Percentiles rank a stretch among this genome's conserved stretches.
These are phyloP conservation scores for Leptopilina boulardi DNA, from an alignment of 1,140 invertebrate species.

Conservation along the genomic window DNA sequence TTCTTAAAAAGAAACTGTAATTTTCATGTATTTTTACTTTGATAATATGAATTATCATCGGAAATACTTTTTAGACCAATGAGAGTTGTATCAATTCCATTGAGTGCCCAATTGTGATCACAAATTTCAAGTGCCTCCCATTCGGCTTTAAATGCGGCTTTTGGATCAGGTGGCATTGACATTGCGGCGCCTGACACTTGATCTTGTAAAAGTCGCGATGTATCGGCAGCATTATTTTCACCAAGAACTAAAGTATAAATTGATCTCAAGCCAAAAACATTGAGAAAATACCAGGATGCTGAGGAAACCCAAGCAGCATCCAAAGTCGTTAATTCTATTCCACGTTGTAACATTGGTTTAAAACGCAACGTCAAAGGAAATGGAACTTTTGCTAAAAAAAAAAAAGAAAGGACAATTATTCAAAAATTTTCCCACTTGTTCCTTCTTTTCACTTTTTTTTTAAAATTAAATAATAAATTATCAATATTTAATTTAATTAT, in stretches of 20 bases:
- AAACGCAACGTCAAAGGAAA: slow-evolving; percentile 98
- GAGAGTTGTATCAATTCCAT: slow-evolving; percentile 84
- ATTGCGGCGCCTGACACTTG: slow-evolving; percentile 98
- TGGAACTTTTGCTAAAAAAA: slow-evolving; percentile 92
- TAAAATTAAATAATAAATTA: too few relatives aligned
- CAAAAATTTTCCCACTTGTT: too few relatives aligned
- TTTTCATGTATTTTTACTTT: slow-evolving; percentile 63
- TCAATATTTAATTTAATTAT: too few relatives aligned
- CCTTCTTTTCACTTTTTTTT: not conserved
- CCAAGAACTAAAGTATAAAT: slow-evolving; percentile 98
- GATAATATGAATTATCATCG: slow-evolving; percentile 68
- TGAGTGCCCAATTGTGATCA: slow-evolving; percentile 93
- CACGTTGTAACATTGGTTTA: slow-evolving; percentile 99
- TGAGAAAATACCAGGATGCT: slow-evolving; percentile 99
- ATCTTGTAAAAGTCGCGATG: slow-evolving; percentile 97
- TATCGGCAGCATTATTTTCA: slow-evolving; percentile 99
- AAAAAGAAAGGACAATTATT: slow-evolving; percentile 34
- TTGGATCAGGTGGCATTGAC: slow-evolving; percentile 97
- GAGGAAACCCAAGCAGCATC: slow-evolving; percentile 99
- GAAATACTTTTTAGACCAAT: slow-evolving; percentile 64
- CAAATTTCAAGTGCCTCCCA: slow-evolving; percentile 99
- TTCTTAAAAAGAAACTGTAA: slow-evolving; percentile 27
- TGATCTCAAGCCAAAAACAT: slow-evolving; percentile 98
- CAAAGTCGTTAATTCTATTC: slow-evolving; percentile 94
- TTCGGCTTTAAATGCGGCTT: slow-evolving; percentile 99